Evolutionary conservation across 2,888 invertebrate species (phyloP).

Genomic region (Pelosia muscerda): DNA sequence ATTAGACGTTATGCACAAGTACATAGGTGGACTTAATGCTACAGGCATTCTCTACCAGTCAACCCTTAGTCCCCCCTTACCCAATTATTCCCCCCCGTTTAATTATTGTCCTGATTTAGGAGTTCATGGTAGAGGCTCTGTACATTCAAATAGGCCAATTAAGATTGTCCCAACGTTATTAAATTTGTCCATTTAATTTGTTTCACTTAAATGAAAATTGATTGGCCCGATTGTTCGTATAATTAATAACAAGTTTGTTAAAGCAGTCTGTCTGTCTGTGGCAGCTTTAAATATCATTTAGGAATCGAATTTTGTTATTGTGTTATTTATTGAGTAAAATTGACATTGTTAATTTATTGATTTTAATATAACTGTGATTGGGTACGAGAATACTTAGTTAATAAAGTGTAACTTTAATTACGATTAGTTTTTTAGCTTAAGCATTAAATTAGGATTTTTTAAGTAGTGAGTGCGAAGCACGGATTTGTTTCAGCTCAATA

Average conservation of each 20-base stretch:
- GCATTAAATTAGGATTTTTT: too few relatives aligned
- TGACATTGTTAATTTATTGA: neutral
- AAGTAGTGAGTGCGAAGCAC: too few relatives aligned
- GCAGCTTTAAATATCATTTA: neutral
- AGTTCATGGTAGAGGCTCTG: too few relatives aligned
- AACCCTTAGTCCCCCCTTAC: too few relatives aligned
- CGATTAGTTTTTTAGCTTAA: neutral
- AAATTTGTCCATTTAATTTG: conserved; percentile 32
- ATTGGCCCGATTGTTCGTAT: conserved; percentile 33
- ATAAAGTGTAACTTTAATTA: neutral
- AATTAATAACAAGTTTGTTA: conserved; percentile 27
- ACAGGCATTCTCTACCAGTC: too few relatives aligned
- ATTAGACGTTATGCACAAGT: too few relatives aligned
- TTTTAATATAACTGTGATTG: neutral
- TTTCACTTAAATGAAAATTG: conserved; percentile 39
- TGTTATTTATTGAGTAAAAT: neutral
- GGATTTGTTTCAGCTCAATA: too few relatives aligned
- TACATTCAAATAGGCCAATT: neutral
- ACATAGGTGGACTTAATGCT: too few relatives aligned
- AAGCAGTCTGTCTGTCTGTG: conserved; percentile 16
- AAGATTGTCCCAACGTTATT: conserved; percentile 27
- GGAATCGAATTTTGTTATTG: neutral
- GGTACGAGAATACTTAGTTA: neutral
- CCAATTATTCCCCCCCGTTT: too few relatives aligned
- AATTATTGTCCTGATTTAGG: too few relatives aligned